phyloP scores from a whole-genome alignment of 1,140 invertebrate genomes.

The Ephestia elutella region DNA sequence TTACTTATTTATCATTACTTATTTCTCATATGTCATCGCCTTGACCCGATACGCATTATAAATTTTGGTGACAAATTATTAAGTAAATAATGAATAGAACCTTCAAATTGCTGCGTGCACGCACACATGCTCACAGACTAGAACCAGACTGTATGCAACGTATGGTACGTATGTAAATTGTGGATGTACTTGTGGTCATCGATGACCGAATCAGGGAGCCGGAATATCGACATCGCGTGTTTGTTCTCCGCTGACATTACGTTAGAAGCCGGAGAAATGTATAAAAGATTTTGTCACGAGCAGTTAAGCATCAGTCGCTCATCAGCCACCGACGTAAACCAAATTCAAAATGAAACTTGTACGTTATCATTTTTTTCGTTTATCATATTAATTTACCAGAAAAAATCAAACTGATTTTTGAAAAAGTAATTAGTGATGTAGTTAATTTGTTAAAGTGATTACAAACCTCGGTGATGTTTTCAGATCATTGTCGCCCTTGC shows the following conservation, averaged over 20 bases:
- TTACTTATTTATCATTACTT: neutral
- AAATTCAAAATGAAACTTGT: constrained; percentile 67
- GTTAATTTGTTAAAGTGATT: neutral
- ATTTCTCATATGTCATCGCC: neutral
- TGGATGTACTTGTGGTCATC: constrained; percentile 21
- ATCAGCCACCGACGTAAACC: constrained; percentile 40
- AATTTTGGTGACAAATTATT: constrained; percentile 48
- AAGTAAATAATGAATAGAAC: constrained; percentile 53
- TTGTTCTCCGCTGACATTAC: constrained; percentile 56
- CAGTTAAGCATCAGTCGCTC: constrained; percentile 57
- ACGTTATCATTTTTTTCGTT: constrained; percentile 20
- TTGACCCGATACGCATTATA: constrained; percentile 23
- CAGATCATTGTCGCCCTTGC: constrained; percentile 63
- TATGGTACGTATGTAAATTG: constrained; percentile 17
- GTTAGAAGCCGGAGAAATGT: constrained; percentile 59
- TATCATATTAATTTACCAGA: neutral
- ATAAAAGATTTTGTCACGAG: constrained; percentile 63
- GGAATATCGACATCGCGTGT: constrained; percentile 50
- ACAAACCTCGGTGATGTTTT: neutral
- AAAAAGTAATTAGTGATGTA: too few species aligned
- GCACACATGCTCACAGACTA: constrained; percentile 26
- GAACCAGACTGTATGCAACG: constrained; percentile 20
- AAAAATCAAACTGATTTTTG: too few species aligned
- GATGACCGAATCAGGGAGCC: constrained; percentile 44
- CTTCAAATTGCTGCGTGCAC: constrained; percentile 33